Conservation (phyloP, 1,140 invertebrate genomes). For the Portunus trituberculatus region DNA sequence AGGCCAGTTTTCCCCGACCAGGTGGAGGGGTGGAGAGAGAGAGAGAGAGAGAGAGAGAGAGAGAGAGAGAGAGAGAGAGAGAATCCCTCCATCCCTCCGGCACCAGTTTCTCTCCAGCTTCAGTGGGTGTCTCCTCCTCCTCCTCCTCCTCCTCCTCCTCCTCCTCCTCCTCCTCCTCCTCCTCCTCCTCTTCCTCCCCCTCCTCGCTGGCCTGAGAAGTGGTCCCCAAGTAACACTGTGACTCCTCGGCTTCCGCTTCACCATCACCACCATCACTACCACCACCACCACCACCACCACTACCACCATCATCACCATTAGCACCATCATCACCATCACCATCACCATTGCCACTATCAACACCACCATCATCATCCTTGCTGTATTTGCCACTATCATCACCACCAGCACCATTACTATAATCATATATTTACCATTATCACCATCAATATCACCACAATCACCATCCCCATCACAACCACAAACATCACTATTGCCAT, state of each 20-base stretch:
- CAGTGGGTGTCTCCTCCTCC: background rate
- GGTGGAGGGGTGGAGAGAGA: no score
- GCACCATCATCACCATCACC: background rate
- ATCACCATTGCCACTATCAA: background rate
- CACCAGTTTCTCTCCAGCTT: background rate
- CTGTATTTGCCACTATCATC: background rate
- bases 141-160: background rate
- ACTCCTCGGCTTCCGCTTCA: background rate
- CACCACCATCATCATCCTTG: background rate
- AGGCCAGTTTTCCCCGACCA: no score
- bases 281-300: background rate
- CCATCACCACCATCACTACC: background rate
- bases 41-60: constrained; percentile 28
- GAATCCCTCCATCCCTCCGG: background rate
- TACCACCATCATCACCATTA: background rate
- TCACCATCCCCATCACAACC: background rate
- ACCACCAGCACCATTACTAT: background rate
- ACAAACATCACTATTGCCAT: background rate
- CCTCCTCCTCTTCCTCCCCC: constrained; percentile 5
- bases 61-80: constrained; percentile 37
- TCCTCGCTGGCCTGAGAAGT: no score
- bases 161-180: background rate
- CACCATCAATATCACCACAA: background rate
- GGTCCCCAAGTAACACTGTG: background rate
- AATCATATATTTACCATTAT: background rate